Base-by-base conservation (phyloP, 1,140 invertebrate genomes). In the Papilio helenus region DNA sequence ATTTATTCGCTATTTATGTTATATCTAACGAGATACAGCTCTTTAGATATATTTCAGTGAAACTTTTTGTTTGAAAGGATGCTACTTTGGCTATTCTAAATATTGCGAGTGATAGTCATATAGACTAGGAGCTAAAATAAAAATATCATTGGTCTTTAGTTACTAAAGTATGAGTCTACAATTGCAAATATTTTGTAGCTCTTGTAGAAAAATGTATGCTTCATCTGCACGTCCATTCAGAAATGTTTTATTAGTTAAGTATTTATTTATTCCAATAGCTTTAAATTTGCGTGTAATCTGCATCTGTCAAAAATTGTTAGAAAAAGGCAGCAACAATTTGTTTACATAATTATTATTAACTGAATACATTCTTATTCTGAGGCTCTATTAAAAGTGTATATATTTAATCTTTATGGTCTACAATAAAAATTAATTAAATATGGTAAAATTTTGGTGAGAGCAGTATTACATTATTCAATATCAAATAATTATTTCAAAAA, bases 1-100 rank as follows among this genome's bases (percentile, higher is more conserved):
- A 81, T 84, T 82, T 81, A 79, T 65, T 72, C 78, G 55, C 68
- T 51, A 55, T 68, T 68, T 68, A n/a, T n/a, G n/a, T n/a, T n/a
- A 68, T 68, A 29, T 68, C 61, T 68, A 68, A 68, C 61, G 26
- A 26, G 20, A 29, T 61, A 61, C 23, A 68, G 16, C 61, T 68
- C 61, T 68, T 26, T 26, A 68, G 14, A 68, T 29, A 34, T 68
- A 34, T 18, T 76, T 34, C 16, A 18, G 12, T 76, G 51, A 2
- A 72, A 42, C 26, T 16, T 18, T 55, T 55, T 55, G 18, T 3
- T 20, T 55, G 18, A n/a, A 55, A 55, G 5, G 2, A n/a, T n/a
- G 5, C 4, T 55, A 55, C 18, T 55, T n/a, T 9, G 51, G 18
- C 51, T 55, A 55, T 55, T 9, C 51, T 20, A 55, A 55, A 20